Base-by-base conservation (phyloP, 2,113 vertebrate genomes). In the Pygoscelis adeliae region DNA sequence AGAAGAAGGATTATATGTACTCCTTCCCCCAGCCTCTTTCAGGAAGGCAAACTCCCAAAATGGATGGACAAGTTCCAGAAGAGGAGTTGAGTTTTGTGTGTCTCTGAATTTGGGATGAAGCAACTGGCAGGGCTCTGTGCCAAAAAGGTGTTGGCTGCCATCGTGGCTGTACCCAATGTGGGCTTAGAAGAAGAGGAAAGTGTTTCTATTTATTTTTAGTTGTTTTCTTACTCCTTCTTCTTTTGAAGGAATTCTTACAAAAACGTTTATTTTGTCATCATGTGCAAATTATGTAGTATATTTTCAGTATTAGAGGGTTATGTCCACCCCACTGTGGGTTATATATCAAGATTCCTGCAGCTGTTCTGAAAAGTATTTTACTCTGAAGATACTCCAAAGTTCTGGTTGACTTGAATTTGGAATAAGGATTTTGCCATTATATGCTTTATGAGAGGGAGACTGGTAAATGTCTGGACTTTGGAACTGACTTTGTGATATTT, bases 361-460 rank as follows among this genome's bases (percentile, higher is more conserved):
- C 86, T 97, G 90, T 95, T 97, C 73, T 30, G 63, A 91, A 97
- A 96, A 86, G 12, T 40, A 93, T 96, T 97, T 98, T 90, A 97
- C 94, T 97, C 92, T 97, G 97, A 97, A 98, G 96, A 95, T 87
- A 89, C 97, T 98, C 98, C 98, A 98, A 97, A 88, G 94, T 98
- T 98, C 93, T 98, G 95, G 95, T 96, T 97, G 95, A 97, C 87
- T 98, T 97, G 91, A 89, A 85, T 95, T 98, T 98, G 97, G 96
- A 98, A 95, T 96, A 95, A 96, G 79, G 94, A 73, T 90, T 96
- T 96, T 97, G 94, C 96, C 95, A 90, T 97, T 97, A 96, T 97
- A 94, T 91, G 89, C 94, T 98, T 95, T 97, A 93, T 97, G 89
- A 98, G 91, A 96, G 93, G 77, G 71, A 97, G 62, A 95, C 92